phyloP scores from a whole-genome alignment of 92 coral and sea anemone genomes.

The Micromussa lordhowensis region DNA sequence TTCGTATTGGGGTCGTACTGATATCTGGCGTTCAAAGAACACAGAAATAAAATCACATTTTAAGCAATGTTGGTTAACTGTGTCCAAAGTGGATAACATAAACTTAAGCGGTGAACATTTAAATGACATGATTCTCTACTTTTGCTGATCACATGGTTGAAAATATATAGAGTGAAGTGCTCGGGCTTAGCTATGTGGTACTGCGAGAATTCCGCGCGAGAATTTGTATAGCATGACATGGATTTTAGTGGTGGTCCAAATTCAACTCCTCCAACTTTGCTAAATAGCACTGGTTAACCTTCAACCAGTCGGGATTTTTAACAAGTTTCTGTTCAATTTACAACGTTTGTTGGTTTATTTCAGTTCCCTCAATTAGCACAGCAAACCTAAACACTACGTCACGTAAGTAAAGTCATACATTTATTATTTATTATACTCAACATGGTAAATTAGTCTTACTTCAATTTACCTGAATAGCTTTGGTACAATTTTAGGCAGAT shows the following conservation, averaged over 20 bases:
- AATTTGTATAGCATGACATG: no score
- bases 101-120: not conserved
- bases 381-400: no score
- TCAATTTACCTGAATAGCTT: slow-evolving; percentile 89
- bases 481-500: slow-evolving; percentile 94
- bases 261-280: no score
- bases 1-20: slow-evolving; percentile 93
- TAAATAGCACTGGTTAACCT: no score
- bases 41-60: not conserved
- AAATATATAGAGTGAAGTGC: not conserved
- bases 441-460: not conserved
- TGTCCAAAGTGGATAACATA: not conserved
- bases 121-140: not conserved
- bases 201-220: not conserved
- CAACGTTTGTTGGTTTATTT: no score
- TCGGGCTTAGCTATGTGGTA: not conserved
- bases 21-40: slow-evolving; percentile 64
- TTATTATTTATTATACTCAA: no score
- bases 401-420: no score
- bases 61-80: not conserved
- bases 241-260: no score
- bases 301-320: no score
- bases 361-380: no score
- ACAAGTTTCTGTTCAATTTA: no score
- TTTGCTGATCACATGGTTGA: not conserved